Conservation (phyloP, 2,888 invertebrate genomes). For the Phania funesta region DNA sequence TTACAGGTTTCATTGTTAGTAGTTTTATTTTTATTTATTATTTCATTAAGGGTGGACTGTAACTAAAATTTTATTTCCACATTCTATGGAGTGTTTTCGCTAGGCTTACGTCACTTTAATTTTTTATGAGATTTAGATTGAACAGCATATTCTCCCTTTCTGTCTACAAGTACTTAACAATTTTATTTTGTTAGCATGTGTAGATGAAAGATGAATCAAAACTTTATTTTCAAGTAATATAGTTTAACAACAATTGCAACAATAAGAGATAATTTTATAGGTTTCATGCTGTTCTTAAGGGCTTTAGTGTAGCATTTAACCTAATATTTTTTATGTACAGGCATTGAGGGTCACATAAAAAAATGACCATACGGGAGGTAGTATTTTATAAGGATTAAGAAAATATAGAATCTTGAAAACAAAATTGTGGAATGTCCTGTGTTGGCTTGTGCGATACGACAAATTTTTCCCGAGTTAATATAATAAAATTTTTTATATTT, state of each 20-base stretch:
- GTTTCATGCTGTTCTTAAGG: constrained; percentile 20
- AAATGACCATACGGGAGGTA: background rate
- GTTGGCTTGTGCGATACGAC: too few relatives aligned
- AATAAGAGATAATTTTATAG: constrained; percentile 51
- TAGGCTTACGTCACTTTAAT: constrained; percentile 64
- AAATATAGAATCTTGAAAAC: background rate
- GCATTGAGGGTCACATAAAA: constrained; percentile 11
- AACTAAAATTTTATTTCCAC: constrained; percentile 57
- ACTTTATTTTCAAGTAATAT: constrained; percentile 50
- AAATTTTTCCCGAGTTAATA: too few relatives aligned
- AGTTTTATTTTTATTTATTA: constrained; percentile 24
- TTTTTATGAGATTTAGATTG: constrained; percentile 58
- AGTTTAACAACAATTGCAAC: constrained; percentile 31
- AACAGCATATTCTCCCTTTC: background rate
- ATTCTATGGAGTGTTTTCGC: constrained; percentile 47
- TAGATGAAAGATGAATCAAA: constrained; percentile 56
- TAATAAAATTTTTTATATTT: too few relatives aligned
- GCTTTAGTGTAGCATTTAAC: constrained; percentile 32
- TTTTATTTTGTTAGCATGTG: constrained; percentile 24
- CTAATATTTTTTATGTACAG: constrained; percentile 26
- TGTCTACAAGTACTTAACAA: constrained; percentile 45
- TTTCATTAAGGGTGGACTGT: constrained; percentile 50
- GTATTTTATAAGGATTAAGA: constrained; percentile 13
- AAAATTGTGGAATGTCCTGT: too few relatives aligned
- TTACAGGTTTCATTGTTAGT: constrained; percentile 62